Evolutionary conservation across 2,113 vertebrate genomes (phyloP), one percentile per base, ranked within the genome.

Genomic region (Oxygymnocypris stewartii): DNA sequence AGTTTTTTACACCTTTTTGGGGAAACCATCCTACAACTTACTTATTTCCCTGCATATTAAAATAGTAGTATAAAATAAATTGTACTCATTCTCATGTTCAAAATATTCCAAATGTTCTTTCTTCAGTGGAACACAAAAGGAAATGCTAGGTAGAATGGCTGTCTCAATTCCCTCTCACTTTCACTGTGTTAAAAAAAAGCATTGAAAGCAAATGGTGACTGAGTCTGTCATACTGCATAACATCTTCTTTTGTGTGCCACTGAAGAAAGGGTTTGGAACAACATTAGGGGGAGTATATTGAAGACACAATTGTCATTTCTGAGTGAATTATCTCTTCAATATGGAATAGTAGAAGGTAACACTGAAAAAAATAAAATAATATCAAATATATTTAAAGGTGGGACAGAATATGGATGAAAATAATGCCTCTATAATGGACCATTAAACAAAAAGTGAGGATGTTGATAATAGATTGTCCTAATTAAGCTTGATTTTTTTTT

Each of bases 351-450:
- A 67, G 28, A 35, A 16, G 63, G 63, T 35, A 67, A 67, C 28
- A 16, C 8, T 16, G 13, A 67, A 67, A 40, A 37, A 18, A 40
- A 71, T 7, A 69, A 69, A 69, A 35, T 9, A 1, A 4, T 8
- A 40, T 35, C 67, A 71, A 42, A 4, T 18, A 73, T 35, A 81
- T 76, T 59, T 65, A 73, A 77, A 71, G 12, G 6, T 16, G 44
- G 40, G 42, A 87, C 85, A 59, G 69, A 77, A 82, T 88, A 84
- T 86, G 63, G 77, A 85, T 80, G 77, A 73, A 82, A 85, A 84
- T 86, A 89, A 89, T 90, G 74, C 59, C 82, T 90, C 31, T 89
- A 82, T 92, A 88, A 88, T 89, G 75, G 87, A 74, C 83, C 89
- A 78, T 73, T 82, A 81, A 88, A 87, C 87, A 89, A 83, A 49